Conservation (phyloP, 2,888 invertebrate genomes). For the Exocentrus adspersus region DNA sequence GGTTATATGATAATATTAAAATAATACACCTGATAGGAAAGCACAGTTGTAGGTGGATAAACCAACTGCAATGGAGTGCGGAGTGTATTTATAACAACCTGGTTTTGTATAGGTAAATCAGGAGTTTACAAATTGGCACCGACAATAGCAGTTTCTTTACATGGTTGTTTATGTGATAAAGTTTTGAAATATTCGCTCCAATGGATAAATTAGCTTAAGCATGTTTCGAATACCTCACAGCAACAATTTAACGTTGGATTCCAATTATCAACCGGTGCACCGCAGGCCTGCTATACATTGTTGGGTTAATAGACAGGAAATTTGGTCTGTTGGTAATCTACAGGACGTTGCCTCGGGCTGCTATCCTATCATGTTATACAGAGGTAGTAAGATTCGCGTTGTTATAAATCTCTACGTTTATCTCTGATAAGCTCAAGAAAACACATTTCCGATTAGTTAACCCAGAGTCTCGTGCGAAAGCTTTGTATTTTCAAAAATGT, state of each 20-base stretch:
- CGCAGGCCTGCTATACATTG: constrained; percentile 41
- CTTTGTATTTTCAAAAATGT: too few relatives aligned
- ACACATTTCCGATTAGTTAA: too few relatives aligned
- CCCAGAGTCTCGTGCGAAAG: too few relatives aligned
- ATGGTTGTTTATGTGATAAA: too few relatives aligned
- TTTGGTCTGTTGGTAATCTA: constrained; percentile 43
- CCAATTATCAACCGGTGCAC: constrained; percentile 41
- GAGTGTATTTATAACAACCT: too few relatives aligned
- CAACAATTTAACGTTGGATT: constrained; percentile 44
- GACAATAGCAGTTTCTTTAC: too few relatives aligned
- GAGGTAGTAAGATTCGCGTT: neutral
- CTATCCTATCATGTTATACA: constrained; percentile 6
- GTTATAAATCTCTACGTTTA: constrained; percentile 1
- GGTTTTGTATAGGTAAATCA: too few relatives aligned
- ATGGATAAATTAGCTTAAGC: neutral
- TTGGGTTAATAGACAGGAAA: constrained; percentile 53
- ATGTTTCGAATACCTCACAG: constrained; percentile 35
- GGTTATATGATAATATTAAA: too few relatives aligned
- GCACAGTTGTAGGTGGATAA: too few relatives aligned
- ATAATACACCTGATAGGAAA: too few relatives aligned
- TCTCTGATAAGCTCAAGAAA: neutral
- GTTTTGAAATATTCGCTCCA: neutral
- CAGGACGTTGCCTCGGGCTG: constrained; percentile 11
- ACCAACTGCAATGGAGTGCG: too few relatives aligned
- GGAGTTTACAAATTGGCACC: too few relatives aligned